These are phyloP conservation scores for Corythoichthys intestinalis DNA, from an alignment of 2,113 vertebrate genomes.

Conservation along the genomic window DNA sequence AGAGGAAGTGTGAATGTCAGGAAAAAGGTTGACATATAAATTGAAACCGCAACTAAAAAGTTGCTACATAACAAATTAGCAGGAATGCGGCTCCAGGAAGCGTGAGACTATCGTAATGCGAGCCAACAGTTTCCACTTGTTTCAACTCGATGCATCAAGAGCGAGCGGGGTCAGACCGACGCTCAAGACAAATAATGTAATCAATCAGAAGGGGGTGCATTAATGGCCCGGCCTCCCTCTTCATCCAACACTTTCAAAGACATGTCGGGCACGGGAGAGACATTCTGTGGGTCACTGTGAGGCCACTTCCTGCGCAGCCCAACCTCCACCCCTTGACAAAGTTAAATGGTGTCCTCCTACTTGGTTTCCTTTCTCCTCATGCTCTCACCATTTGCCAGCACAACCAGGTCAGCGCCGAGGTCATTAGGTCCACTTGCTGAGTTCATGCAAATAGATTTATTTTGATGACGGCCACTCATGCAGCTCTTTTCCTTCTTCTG, in stretches of 20 bases:
- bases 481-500: neutral
- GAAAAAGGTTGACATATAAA: neutral
- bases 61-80: neutral
- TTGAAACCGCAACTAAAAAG: neutral
- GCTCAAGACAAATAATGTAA: slow-evolving; percentile 24
- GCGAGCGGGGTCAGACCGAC: slow-evolving; percentile 11
- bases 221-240: slow-evolving; percentile 47
- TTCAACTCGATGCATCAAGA: slow-evolving; percentile 2
- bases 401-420: slow-evolving; percentile 8
- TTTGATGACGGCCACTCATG: neutral
- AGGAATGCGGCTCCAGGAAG: neutral
- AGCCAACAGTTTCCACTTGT: neutral
- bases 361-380: slow-evolving; percentile 38
- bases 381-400: slow-evolving; percentile 24
- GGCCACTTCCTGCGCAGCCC: slow-evolving; percentile 63
- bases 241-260: slow-evolving; percentile 56
- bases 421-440: slow-evolving; percentile 13
- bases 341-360: slow-evolving; percentile 16
- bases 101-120: neutral
- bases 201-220: slow-evolving; percentile 50
- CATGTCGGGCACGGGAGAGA: slow-evolving; percentile 37
- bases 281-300: slow-evolving; percentile 43
- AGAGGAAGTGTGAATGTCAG: neutral
- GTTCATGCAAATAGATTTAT: neutral
- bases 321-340: slow-evolving; percentile 30